Evolutionary conservation across 92 coral and sea anemone species (phyloP).

Genomic region (Epizoanthus ramosus): DNA sequence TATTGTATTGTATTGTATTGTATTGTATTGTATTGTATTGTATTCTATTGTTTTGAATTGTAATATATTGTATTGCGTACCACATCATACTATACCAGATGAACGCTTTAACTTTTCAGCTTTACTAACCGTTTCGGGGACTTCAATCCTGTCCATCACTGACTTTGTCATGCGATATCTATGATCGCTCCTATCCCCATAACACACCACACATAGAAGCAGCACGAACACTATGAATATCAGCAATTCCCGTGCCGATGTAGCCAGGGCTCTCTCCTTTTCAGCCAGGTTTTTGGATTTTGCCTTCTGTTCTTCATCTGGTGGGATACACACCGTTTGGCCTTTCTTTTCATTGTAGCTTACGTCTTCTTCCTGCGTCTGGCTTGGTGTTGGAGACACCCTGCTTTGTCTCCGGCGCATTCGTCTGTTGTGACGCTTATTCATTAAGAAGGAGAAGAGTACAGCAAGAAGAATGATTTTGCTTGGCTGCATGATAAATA

Average conservation of each 20-base stretch:
- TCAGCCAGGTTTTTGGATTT: not conserved
- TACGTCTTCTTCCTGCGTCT: not conserved
- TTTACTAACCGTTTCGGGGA: conserved; percentile 38
- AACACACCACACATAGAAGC: conserved; percentile 53
- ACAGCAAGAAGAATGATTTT: conserved; percentile 42
- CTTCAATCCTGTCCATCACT: conserved; percentile 49
- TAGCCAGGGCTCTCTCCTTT: conserved; percentile 14
- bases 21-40: too few species aligned
- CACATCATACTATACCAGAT: too few species aligned
- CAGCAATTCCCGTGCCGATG: conserved; percentile 39
- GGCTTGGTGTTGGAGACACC: conserved; percentile 18
- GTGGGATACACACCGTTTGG: not conserved
- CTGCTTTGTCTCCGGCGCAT: conserved; percentile 9
- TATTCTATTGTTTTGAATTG: too few species aligned
- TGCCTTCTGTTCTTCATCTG: conserved; percentile 10
- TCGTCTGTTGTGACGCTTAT: conserved; percentile 3
- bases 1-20: too few species aligned
- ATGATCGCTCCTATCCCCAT: conserved; percentile 54
- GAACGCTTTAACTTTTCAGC: not conserved
- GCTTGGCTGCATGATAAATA: conserved; percentile 35
- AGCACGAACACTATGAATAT: conserved; percentile 50
- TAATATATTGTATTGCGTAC: too few species aligned
- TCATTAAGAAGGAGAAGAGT: conserved; percentile 9
- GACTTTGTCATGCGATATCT: conserved; percentile 63
- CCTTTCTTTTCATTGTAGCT: not conserved